A percentile compares a stretch with the other conserved stretches of the same genome.
Conservation (phyloP, 23 tunicate genomes). For the Aplidium turbinatum region DNA sequence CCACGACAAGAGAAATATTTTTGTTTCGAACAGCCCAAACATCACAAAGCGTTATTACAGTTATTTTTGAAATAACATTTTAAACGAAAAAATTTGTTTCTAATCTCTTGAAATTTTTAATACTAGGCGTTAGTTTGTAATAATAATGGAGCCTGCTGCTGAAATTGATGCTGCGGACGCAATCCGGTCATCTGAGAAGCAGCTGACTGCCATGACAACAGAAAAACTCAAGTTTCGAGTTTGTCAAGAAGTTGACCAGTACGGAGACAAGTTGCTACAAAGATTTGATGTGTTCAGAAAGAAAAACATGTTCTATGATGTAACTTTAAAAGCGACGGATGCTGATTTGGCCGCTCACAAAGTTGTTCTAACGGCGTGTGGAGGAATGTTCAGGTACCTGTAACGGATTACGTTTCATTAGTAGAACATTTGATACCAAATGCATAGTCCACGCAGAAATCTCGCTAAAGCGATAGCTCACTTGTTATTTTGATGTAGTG, state of each 20-base stretch:
- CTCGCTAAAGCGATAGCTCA: too few species aligned
- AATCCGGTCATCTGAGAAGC: not conserved
- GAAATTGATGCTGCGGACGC: not conserved
- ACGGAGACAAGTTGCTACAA: conserved; percentile 70
- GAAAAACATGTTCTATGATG: conserved; percentile 67
- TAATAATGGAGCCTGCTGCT: not conserved
- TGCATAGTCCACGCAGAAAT: too few species aligned
- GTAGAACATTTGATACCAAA: too few species aligned
- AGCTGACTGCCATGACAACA: too few species aligned
- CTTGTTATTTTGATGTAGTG: too few species aligned
- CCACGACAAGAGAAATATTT: too few species aligned
- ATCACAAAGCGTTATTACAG: too few species aligned
- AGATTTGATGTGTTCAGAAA: conserved; percentile 69
- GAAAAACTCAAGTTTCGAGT: conserved; percentile 30
- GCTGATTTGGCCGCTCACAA: conserved; percentile 68
- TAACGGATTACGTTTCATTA: not conserved
- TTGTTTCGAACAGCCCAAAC: too few species aligned
- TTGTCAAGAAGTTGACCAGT: conserved; percentile 66
- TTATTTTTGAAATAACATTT: too few species aligned
- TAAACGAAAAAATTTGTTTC: too few species aligned
- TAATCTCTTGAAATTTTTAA: too few species aligned
- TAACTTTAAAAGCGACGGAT: conserved; percentile 41
- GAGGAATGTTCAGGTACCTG: conserved; percentile 76
- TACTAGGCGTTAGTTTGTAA: not conserved
- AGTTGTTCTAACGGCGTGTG: conserved; percentile 83